Evolutionary conservation across 2,888 invertebrate genomes (phyloP), one percentile per base, ranked within the genome.

Genomic region (Sphaerophoria taeniata): DNA sequence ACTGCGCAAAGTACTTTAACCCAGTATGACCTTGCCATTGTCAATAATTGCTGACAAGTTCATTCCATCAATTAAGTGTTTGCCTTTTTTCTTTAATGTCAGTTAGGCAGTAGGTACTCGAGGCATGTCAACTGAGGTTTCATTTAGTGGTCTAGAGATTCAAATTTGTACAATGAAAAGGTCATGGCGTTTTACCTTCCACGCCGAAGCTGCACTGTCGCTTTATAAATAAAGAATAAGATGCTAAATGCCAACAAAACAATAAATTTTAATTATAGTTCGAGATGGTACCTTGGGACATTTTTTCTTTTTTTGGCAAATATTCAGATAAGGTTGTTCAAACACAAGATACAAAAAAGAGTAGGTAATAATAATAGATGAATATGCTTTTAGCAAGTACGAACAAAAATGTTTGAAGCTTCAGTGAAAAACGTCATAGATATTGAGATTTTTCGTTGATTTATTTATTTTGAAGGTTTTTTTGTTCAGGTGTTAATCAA

Each of bases 21-120:
- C 70, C 67, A 81, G 72, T 49, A 70, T 43, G 77, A 73, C 85
- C 85, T 85, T 85, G 81, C 16, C 77, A 81, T 81, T 85, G 85
- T 85, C 85, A 85, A 85, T 85, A 85, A 85, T 81, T 85, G 85
- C 77, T 34, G 70, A 81, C 85, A 81, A 85, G 85, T 85, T 85
- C 85, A 85, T 81, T 85, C 85, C 76, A 73, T 76, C 81, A 85
- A 77, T 85, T 85, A 60, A 76, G 71, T 71, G 36, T 45, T 82
- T 69, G 39, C 39, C 24, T 24, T 31, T 33, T 60, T 60, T 34
- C 3, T n/a, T 24, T 43, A 67, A 75, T 69, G 56, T 24, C 36
- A 47, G 65, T 80, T 65, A 47, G 53, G 45, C 24, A 24, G 24
- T 24, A 9, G 51, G 53, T 58, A 45, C 47, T 47, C 45, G 63